Evolutionary conservation across 2,888 invertebrate genomes (phyloP).

Genomic region (Hirudinaria manillensis): DNA sequence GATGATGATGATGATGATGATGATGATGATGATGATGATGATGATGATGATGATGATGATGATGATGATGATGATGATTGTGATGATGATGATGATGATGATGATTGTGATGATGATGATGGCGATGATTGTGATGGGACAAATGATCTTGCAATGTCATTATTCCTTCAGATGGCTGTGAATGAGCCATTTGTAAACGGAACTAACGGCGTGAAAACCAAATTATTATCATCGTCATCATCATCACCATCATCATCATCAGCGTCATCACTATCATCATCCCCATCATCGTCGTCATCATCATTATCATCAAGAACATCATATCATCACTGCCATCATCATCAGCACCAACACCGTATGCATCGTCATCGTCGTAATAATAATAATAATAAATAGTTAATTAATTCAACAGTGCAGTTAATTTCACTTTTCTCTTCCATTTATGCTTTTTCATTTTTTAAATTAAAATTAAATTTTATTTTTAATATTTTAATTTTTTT

Average conservation of each 20-base stretch:
- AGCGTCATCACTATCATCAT: not conserved
- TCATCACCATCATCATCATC: not conserved
- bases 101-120: not conserved
- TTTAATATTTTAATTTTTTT: no score
- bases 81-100: slow-evolving; percentile 52
- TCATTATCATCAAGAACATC: not conserved
- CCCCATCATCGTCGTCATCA: not conserved
- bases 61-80: slow-evolving; percentile 22
- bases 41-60: slow-evolving; percentile 23
- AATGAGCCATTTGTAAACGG: no score
- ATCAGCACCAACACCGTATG: not conserved
- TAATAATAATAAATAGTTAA: no score
- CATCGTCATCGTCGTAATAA: not conserved
- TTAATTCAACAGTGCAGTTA: no score
- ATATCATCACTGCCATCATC: not conserved
- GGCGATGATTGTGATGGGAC: not conserved
- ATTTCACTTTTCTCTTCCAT: not conserved
- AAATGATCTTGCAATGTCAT: not conserved
- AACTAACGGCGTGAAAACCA: no score
- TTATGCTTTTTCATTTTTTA: not conserved
- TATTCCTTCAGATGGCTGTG: no score
- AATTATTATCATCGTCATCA: not conserved
- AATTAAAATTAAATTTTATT: not conserved
- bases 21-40: slow-evolving; percentile 9
- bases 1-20: not conserved